These are phyloP conservation scores for Pristionchus japonicus DNA, from an alignment of 2,888 invertebrate species.

Conservation along the genomic window DNA sequence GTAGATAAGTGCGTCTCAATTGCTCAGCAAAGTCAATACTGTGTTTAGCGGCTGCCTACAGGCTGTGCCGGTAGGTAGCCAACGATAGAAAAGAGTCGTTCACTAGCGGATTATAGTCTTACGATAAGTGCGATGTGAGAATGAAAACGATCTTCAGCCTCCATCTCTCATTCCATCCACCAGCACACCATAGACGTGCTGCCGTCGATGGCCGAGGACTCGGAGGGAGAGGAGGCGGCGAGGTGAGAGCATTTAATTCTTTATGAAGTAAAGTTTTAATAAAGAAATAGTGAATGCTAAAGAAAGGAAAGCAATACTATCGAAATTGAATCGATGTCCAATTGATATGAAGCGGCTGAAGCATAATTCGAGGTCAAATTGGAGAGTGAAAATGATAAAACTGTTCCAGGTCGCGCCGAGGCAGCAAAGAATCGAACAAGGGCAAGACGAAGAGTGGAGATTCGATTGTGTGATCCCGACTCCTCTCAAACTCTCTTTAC, in stretches of 20 bases:
- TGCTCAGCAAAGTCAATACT: too few relatives aligned
- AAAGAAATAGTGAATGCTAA: too few relatives aligned
- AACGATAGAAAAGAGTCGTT: too few relatives aligned
- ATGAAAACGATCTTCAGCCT: background rate
- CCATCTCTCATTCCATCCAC: background rate
- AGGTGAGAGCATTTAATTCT: too few relatives aligned
- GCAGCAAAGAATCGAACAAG: background rate
- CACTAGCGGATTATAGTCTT: too few relatives aligned
- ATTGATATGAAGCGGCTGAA: background rate
- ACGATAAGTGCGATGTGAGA: too few relatives aligned
- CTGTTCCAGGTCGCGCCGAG: background rate
- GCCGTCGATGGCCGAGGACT: background rate
- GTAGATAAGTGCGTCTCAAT: too few relatives aligned
- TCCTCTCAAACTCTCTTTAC: background rate
- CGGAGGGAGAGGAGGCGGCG: conserved; percentile 11
- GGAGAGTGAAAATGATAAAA: background rate
- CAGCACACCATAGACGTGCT: background rate
- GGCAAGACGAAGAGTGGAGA: background rate
- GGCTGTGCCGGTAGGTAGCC: too few relatives aligned
- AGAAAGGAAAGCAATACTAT: too few relatives aligned
- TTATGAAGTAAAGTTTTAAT: too few relatives aligned
- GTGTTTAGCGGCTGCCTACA: too few relatives aligned
- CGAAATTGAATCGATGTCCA: background rate
- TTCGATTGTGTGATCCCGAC: background rate
- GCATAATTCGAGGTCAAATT: background rate